A percentile compares a stretch with the other conserved stretches of the same genome.
These are phyloP conservation scores for Ramazzottius varieornatus DNA, from an alignment of 2,888 invertebrate species.

Conservation along the genomic window DNA sequence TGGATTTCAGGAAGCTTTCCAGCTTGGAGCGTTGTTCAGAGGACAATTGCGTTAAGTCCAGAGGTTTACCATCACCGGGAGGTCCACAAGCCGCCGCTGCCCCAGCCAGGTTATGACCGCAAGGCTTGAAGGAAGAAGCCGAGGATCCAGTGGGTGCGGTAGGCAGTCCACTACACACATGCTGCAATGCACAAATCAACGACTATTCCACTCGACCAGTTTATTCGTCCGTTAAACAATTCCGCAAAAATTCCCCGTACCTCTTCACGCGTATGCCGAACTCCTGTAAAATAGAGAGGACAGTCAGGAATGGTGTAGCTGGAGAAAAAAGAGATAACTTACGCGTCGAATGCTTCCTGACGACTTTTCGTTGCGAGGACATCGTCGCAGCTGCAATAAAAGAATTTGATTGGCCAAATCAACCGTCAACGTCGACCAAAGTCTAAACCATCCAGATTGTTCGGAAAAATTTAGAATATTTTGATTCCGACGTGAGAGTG, in stretches of 20 bases:
- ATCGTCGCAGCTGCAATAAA: not conserved
- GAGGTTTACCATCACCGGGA: not conserved
- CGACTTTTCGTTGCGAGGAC: not conserved
- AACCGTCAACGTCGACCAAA: no score
- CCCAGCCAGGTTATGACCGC: conserved; percentile 1
- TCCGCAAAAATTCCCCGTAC: not conserved
- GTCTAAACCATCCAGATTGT: no score
- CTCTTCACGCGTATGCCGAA: not conserved
- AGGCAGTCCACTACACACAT: not conserved
- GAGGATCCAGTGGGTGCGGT: not conserved
- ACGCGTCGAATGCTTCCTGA: not conserved
- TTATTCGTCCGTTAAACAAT: not conserved
- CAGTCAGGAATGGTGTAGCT: not conserved
- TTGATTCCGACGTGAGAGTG: no score
- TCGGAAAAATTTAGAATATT: no score
- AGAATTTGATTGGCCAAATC: no score
- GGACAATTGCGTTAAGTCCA: not conserved
- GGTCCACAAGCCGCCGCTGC: not conserved
- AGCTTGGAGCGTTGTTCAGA: conserved; percentile 3
- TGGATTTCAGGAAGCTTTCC: conserved; percentile 1
- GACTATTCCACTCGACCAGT: no score
- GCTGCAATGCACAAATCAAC: not conserved
- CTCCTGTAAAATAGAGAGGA: not conserved
- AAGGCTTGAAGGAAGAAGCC: not conserved
- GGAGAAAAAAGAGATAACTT: not conserved